These are phyloP conservation scores for Lepus oiostolus DNA, from an alignment of 2,797 vertebrate species.

Conservation along the genomic window DNA sequence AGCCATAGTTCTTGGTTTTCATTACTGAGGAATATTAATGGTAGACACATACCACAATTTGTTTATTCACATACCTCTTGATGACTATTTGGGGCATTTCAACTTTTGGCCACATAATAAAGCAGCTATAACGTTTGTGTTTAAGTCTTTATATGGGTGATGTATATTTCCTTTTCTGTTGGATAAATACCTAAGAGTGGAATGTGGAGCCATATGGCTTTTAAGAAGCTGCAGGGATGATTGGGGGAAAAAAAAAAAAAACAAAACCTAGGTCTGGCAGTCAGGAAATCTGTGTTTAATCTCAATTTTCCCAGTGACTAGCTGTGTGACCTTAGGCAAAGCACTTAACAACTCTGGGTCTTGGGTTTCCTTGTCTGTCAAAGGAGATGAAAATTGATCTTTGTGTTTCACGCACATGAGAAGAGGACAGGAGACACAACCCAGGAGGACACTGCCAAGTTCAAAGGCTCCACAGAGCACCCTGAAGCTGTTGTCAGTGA, in stretches of 20 bases:
- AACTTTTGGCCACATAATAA: constrained; percentile 32
- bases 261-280: constrained; percentile 59
- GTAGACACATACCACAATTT: neutral
- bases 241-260: neutral
- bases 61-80: constrained; percentile 26
- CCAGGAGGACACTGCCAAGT: neutral
- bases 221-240: constrained; percentile 65
- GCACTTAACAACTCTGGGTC: constrained; percentile 69
- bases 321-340: constrained; percentile 66
- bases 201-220: constrained; percentile 53
- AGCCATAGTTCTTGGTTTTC: neutral
- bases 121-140: constrained; percentile 48
- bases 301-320: constrained; percentile 71
- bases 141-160: constrained; percentile 49
- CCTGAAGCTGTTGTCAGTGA: constrained; percentile 18
- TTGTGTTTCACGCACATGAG: neutral
- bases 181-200: constrained; percentile 47
- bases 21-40: constrained; percentile 22
- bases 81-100: constrained; percentile 23
- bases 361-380: constrained; percentile 39
- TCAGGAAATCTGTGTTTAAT: constrained; percentile 73
- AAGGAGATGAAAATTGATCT: constrained; percentile 57
- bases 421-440: neutral
- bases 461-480: neutral
- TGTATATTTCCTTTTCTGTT: constrained; percentile 34